phyloP scores from a whole-genome alignment of 2,888 invertebrate genomes.

The Lasioglossum lativentre region DNA sequence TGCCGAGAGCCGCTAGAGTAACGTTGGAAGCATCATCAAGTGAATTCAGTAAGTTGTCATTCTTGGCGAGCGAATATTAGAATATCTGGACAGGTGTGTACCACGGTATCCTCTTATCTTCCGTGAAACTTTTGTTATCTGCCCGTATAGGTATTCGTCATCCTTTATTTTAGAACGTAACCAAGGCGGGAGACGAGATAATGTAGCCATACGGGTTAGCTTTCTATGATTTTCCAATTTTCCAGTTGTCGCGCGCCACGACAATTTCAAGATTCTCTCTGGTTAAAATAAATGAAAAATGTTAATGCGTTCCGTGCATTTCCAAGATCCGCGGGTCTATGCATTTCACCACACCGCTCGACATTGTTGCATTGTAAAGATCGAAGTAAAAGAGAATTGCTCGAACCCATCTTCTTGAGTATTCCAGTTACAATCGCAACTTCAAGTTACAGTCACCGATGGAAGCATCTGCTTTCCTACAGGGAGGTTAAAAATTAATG shows the following conservation, averaged over 20 bases:
- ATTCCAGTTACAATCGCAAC: not conserved
- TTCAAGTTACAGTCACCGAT: not conserved
- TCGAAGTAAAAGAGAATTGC: not conserved
- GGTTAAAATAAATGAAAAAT: not conserved
- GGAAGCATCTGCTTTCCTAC: too few species aligned
- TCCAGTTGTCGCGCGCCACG: not conserved
- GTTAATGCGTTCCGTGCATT: not conserved
- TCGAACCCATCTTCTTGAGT: not conserved
- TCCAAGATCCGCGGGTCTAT: too few species aligned
- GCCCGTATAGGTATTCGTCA: not conserved
- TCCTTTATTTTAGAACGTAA: not conserved
- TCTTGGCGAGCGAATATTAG: not conserved
- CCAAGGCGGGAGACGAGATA: not conserved
- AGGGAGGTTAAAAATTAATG: too few species aligned
- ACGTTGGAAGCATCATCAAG: not conserved
- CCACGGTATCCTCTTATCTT: not conserved
- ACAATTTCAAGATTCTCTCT: not conserved
- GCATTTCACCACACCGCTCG: too few species aligned
- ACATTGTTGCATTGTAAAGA: not conserved
- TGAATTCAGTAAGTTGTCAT: not conserved
- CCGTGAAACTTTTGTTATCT: not conserved
- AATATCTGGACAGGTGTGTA: not conserved
- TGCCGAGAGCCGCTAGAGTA: not conserved
- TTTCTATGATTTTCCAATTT: not conserved
- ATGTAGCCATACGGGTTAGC: not conserved